Evolutionary conservation across 2,113 vertebrate species (phyloP).

Genomic region (Progne subis): DNA sequence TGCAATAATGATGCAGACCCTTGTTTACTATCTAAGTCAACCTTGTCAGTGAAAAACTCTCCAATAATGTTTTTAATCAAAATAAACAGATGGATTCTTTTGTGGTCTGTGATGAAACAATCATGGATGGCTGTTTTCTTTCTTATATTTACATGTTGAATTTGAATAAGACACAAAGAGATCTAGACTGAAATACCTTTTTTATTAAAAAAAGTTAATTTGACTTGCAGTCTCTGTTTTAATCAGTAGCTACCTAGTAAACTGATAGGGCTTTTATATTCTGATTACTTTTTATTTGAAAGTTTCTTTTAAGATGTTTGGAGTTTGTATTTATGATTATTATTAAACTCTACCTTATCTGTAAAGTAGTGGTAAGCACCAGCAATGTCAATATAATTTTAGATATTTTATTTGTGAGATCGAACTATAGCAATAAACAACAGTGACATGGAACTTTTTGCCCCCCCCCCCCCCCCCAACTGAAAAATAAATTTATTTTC

Average conservation of each 20-base stretch:
- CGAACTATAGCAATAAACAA: neutral
- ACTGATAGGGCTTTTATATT: neutral
- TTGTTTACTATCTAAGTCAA: constrained; percentile 46
- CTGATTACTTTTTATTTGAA: neutral
- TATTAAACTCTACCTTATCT: neutral
- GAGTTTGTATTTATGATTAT: neutral
- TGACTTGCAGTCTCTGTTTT: neutral
- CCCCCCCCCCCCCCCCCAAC: neutral
- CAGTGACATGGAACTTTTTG: neutral
- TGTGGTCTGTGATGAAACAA: neutral
- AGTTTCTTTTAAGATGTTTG: neutral
- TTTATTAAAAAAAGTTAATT: constrained; percentile 31
- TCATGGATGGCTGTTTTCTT: neutral
- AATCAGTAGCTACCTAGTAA: neutral
- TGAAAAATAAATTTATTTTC: neutral
- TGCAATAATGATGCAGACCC: neutral
- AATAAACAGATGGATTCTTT: constrained; percentile 9
- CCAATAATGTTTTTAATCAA: constrained; percentile 27
- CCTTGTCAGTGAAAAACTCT: constrained; percentile 1
- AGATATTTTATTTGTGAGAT: neutral
- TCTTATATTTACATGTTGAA: neutral
- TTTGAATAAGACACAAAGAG: constrained; percentile 2
- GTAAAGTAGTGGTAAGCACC: neutral
- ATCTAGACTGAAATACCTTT: neutral
- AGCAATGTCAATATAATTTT: neutral